Percentiles rank a stretch among this genome's conserved stretches.
Conservation (phyloP, 1,140 invertebrate species). For the Pantala flavescens region DNA sequence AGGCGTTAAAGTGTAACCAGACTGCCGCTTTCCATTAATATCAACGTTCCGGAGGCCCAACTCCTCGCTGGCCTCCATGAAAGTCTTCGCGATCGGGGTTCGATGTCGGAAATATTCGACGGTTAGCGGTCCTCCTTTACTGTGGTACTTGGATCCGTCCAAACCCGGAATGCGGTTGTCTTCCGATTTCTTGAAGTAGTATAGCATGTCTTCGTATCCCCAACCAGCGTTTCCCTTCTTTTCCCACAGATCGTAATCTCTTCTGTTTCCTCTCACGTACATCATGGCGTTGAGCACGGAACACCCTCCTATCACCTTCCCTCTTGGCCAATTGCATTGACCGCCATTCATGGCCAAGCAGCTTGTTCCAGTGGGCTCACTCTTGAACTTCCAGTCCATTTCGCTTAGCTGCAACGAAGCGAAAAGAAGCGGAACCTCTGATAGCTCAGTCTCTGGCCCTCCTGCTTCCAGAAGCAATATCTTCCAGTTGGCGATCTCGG, state of each 20-base stretch:
- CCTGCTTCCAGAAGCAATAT: slow-evolving; percentile 70
- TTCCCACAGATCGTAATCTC: slow-evolving; percentile 47
- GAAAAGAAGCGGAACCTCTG: slow-evolving; percentile 11
- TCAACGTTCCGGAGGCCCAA: slow-evolving; percentile 59
- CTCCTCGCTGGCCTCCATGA: slow-evolving; percentile 56
- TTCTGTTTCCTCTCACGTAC: slow-evolving; percentile 44
- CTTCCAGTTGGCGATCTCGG: slow-evolving; percentile 33
- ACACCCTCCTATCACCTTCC: slow-evolving; percentile 21
- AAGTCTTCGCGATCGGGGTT: slow-evolving; percentile 48
- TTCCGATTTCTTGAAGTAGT: slow-evolving; percentile 69
- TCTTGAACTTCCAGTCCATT: slow-evolving; percentile 38
- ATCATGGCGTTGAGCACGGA: slow-evolving; percentile 47
- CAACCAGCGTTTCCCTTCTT: slow-evolving; percentile 48
- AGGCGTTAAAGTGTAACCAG: slow-evolving; percentile 58
- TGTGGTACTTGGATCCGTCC: slow-evolving; percentile 52
- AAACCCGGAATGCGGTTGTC: slow-evolving; percentile 52
- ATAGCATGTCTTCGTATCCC: slow-evolving; percentile 64
- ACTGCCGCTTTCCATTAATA: slow-evolving; percentile 62
- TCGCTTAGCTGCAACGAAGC: slow-evolving; percentile 24
- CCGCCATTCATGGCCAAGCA: slow-evolving; percentile 31
- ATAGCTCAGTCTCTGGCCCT: slow-evolving; percentile 29
- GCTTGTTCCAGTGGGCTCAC: slow-evolving; percentile 39
- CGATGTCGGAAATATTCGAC: slow-evolving; percentile 52
- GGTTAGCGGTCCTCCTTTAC: slow-evolving; percentile 50
- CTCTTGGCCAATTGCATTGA: slow-evolving; percentile 27